phyloP scores from a whole-genome alignment of 2,797 vertebrate species.

The Scolopax rusticola region DNA sequence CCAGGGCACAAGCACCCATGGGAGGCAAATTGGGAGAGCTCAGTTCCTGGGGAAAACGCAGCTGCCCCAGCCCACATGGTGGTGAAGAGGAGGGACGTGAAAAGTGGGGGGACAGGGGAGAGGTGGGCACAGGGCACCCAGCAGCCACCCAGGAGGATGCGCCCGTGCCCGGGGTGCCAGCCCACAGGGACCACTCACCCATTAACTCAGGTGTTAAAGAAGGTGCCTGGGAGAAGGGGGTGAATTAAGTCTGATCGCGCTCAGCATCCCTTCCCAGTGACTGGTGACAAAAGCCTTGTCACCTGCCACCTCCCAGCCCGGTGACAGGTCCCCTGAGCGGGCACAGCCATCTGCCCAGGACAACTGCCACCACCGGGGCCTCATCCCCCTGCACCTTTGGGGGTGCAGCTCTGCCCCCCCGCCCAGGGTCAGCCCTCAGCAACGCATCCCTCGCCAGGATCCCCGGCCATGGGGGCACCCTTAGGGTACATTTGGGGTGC shows the following conservation, averaged over 20 bases:
- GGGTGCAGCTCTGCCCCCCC: background rate
- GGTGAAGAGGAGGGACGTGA: background rate
- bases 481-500: rapidly evolving
- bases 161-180: background rate
- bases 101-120: rapidly evolving
- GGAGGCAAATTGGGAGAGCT: rapidly evolving
- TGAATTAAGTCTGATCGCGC: background rate
- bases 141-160: background rate
- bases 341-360: rapidly evolving
- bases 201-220: rapidly evolving
- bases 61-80: background rate
- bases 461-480: background rate
- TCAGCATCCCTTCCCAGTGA: conserved; percentile 5
- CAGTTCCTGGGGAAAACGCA: rapidly evolving
- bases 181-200: background rate
- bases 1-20: rapidly evolving
- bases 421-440: background rate
- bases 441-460: rapidly evolving
- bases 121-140: rapidly evolving
- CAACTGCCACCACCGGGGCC: rapidly evolving
- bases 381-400: rapidly evolving
- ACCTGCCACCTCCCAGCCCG: background rate
- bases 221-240: background rate
- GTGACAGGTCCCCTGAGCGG: background rate
- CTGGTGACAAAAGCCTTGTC: background rate